These are phyloP conservation scores for Coreoperca whiteheadi DNA, from an alignment of 2,113 vertebrate genomes.

Conservation along the genomic window DNA sequence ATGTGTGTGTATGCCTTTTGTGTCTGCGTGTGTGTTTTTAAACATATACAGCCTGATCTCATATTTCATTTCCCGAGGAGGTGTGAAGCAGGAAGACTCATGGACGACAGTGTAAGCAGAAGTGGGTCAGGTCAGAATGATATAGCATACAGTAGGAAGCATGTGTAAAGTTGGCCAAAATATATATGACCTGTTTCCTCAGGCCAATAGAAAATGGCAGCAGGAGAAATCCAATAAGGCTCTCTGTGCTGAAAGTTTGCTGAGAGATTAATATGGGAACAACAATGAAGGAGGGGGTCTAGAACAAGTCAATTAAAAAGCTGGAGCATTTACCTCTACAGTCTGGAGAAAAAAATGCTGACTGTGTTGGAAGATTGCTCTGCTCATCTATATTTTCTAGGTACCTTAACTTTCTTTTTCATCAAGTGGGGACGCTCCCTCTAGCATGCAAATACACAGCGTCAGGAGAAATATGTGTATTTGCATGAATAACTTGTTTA, in stretches of 20 bases:
- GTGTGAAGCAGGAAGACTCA: slow-evolving; percentile 8
- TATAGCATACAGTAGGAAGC: slow-evolving; percentile 25
- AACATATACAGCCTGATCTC: slow-evolving; percentile 41
- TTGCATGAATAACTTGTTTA: slow-evolving; percentile 52
- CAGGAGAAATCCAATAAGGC: slow-evolving; percentile 69
- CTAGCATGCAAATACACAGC: slow-evolving; percentile 60
- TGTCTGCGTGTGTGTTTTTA: slow-evolving; percentile 42
- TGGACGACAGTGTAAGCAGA: slow-evolving; percentile 50
- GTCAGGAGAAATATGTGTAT: slow-evolving; percentile 63
- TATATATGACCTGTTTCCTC: slow-evolving; percentile 58
- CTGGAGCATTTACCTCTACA: slow-evolving; percentile 60
- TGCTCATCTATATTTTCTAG: slow-evolving; percentile 71
- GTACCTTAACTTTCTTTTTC: slow-evolving; percentile 49
- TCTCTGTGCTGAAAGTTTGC: slow-evolving; percentile 53
- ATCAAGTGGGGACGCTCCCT: slow-evolving; percentile 50
- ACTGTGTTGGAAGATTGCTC: slow-evolving; percentile 62
- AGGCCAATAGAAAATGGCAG: slow-evolving; percentile 52
- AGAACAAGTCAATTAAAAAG: slow-evolving; percentile 71
- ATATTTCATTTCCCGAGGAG: slow-evolving; percentile 51
- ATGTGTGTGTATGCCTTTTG: slow-evolving; percentile 34
- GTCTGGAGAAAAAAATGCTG: slow-evolving; percentile 56
- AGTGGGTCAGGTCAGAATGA: slow-evolving; percentile 67
- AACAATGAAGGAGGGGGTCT: slow-evolving; percentile 39
- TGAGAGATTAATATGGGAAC: slow-evolving; percentile 68
- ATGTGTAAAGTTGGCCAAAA: slow-evolving; percentile 54